phyloP scores from a whole-genome alignment of 2,888 invertebrate genomes.

The Brachyopa scutellaris region DNA sequence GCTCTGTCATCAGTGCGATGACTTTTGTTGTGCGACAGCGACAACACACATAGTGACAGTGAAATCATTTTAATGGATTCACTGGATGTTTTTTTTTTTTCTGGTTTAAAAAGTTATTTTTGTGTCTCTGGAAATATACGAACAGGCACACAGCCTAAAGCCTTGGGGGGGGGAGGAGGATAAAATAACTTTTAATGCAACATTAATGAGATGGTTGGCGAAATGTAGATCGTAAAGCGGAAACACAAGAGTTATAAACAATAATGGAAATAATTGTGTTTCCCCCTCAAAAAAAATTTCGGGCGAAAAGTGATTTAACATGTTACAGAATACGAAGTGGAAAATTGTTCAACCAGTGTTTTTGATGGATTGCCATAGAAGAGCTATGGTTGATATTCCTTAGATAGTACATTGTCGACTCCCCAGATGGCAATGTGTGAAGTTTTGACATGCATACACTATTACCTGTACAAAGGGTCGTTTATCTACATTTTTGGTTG shows the following conservation, averaged over 20 bases:
- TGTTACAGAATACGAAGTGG: too few relatives aligned
- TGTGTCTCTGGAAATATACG: neutral
- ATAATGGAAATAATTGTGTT: conserved; percentile 11
- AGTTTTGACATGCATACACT: too few relatives aligned
- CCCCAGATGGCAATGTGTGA: too few relatives aligned
- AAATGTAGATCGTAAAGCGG: conserved; percentile 16
- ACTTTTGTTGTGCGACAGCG: conserved; percentile 1
- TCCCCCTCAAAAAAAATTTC: neutral
- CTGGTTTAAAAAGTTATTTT: neutral
- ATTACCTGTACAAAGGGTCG: too few relatives aligned
- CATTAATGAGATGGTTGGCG: conserved; percentile 20
- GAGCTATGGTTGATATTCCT: too few relatives aligned
- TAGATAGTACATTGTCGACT: too few relatives aligned
- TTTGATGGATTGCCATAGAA: too few relatives aligned
- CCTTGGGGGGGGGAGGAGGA: neutral
- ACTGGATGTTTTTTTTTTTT: conserved; percentile 8
- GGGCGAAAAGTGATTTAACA: neutral
- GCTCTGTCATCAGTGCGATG: neutral
- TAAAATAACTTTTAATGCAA: conserved; percentile 31
- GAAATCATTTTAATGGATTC: conserved; percentile 47
- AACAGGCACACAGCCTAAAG: neutral
- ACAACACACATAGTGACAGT: conserved; percentile 20
- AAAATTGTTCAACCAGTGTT: too few relatives aligned
- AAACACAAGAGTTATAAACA: neutral
- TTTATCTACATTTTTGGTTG: too few relatives aligned